Conservation (phyloP, 1,140 invertebrate genomes). For the Panonychus citri region DNA sequence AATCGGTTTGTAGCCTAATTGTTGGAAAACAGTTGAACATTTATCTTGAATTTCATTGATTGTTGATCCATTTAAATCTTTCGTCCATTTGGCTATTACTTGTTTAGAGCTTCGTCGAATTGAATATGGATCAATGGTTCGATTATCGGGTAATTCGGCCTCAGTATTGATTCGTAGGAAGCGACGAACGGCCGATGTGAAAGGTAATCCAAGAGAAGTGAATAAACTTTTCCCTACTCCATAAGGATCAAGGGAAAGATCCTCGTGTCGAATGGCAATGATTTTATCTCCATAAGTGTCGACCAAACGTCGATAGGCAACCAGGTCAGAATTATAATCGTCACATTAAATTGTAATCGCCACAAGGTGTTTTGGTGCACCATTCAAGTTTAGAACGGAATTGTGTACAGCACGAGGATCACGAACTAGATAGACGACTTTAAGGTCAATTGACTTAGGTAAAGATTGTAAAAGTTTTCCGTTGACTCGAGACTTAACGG, state of each 20-base stretch:
- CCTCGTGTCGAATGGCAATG: background rate
- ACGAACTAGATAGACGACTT: slow-evolving; percentile 44
- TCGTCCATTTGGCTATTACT: background rate
- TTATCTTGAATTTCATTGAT: background rate
- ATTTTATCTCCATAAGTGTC: background rate
- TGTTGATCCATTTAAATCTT: background rate
- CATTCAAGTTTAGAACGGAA: slow-evolving; percentile 56
- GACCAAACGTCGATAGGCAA: background rate
- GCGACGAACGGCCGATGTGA: background rate
- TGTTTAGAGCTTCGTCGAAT: background rate
- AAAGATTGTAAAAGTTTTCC: background rate
- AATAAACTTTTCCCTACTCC: background rate
- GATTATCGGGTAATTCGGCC: background rate
- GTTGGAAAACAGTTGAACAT: background rate
- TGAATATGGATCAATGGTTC: background rate
- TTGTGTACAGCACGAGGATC: slow-evolving; percentile 65
- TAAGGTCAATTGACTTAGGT: background rate
- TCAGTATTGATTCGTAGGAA: background rate
- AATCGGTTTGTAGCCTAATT: background rate
- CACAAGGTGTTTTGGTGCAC: slow-evolving; percentile 39
- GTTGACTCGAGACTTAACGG: background rate
- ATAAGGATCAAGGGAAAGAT: background rate
- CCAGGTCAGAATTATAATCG: background rate
- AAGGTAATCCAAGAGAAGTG: background rate
- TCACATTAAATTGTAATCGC: background rate